A percentile compares a stretch with the other conserved stretches of the same genome.
These are phyloP conservation scores for Catostylus mosaicus DNA, from an alignment of 30 jellyfish, hydroid and myxozoan species.

Conservation along the genomic window DNA sequence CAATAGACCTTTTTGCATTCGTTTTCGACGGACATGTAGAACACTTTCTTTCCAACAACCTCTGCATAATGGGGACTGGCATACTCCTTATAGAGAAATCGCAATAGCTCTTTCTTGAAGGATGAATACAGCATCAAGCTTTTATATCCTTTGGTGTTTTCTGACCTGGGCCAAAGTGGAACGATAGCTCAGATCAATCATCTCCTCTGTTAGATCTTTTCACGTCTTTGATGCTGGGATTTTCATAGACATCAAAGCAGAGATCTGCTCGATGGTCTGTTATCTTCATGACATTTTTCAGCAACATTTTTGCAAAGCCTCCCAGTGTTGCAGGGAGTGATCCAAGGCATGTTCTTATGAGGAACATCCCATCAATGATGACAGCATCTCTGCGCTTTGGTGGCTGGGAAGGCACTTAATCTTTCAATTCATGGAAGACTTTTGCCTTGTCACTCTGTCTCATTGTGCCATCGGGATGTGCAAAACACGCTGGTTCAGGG, in stretches of 20 bases:
- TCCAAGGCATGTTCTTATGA: constrained; percentile 3
- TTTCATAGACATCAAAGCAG: constrained; percentile 22
- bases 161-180: constrained; percentile 17
- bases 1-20: constrained; percentile 15
- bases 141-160: constrained; percentile 10
- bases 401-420: constrained; percentile 14
- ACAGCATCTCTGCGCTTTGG: constrained; percentile 15
- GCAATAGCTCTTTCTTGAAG: constrained; percentile 30
- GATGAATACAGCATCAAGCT: constrained; percentile 9
- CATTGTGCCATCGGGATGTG: constrained; percentile 45
- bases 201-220: constrained; percentile 27
- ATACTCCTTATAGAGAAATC: constrained; percentile 16
- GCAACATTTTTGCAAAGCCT: constrained; percentile 10
- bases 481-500: constrained; percentile 39
- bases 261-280: constrained; percentile 19
- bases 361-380: constrained; percentile 31
- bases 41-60: constrained; percentile 9
- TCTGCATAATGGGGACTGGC: constrained; percentile 20
- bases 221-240: constrained; percentile 28
- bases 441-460: constrained; percentile 34
- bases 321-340: constrained; percentile 8
- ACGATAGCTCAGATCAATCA: constrained; percentile 17
- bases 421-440: constrained; percentile 17
- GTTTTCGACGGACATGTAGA: constrained; percentile 19
- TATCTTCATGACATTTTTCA: not conserved